phyloP scores from a whole-genome alignment of 2,888 invertebrate genomes.

The Protula sp. region DNA sequence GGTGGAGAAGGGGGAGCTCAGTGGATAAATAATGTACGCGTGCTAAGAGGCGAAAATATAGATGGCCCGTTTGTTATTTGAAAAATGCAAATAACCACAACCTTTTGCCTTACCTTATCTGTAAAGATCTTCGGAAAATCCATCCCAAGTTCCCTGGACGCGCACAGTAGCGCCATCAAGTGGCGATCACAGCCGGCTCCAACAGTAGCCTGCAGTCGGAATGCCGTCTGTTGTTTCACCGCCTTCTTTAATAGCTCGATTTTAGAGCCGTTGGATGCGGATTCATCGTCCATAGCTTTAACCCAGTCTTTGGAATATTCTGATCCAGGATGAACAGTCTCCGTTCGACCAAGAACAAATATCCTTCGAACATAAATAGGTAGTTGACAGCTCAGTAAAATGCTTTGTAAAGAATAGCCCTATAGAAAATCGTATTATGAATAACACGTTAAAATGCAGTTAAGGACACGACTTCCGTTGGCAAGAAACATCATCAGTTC shows the following conservation, averaged over 20 bases:
- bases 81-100: no score
- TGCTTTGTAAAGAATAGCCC: no score
- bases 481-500: no score
- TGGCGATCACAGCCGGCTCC: conserved; percentile 59
- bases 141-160: conserved; percentile 31
- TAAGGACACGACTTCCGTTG: no score
- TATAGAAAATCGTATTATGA: no score
- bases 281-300: conserved; percentile 32
- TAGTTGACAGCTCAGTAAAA: no score
- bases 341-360: conserved; percentile 63
- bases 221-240: conserved; percentile 30
- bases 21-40: no score
- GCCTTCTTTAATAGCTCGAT: conserved; percentile 29
- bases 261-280: conserved; percentile 25
- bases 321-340: conserved; percentile 62
- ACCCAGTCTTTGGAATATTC: conserved; percentile 51
- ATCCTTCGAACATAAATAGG: conserved; percentile 53
- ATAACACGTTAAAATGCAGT: no score
- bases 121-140: conserved; percentile 31
- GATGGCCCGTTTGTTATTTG: no score
- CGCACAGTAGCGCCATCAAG: conserved; percentile 56
- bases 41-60: no score
- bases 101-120: conserved; percentile 31
- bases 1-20: no score
- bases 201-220: conserved; percentile 32